phyloP scores from a whole-genome alignment of 1,140 invertebrate species.

The Psix sp. region DNA sequence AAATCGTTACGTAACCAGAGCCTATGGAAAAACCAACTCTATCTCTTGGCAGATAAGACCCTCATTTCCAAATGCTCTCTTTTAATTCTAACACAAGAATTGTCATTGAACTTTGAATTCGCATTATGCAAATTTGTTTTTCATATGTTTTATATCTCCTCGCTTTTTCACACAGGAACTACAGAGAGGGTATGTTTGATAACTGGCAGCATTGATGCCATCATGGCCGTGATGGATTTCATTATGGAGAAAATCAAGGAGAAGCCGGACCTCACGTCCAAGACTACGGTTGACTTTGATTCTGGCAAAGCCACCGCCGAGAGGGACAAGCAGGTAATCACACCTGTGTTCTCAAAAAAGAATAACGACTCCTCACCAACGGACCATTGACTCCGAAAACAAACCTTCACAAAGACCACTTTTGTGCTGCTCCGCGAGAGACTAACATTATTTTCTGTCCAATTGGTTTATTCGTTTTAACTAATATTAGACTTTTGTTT shows the following conservation, averaged over 20 bases:
- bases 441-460: no score
- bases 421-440: no score
- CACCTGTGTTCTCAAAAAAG: no score
- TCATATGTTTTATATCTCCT: background rate
- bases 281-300: constrained; percentile 83
- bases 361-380: no score
- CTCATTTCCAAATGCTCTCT: no score
- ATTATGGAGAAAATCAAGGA: constrained; percentile 99
- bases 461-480: no score
- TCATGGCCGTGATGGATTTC: constrained; percentile 95
- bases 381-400: no score
- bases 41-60: no score
- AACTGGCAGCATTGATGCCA: constrained; percentile 94
- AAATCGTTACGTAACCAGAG: constrained; percentile 42
- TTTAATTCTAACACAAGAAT: constrained; percentile 1
- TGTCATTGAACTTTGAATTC: constrained; percentile 25
- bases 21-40: no score
- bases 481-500: no score
- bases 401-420: no score
- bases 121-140: constrained; percentile 21
- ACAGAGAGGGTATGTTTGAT: constrained; percentile 98
- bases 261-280: constrained; percentile 93
- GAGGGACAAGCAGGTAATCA: constrained; percentile 84
- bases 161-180: constrained; percentile 85
- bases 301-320: constrained; percentile 85